Evolutionary conservation across 2,888 invertebrate genomes (phyloP), one percentile per base, ranked within the genome.

Genomic region (Napeogenes sylphis): DNA sequence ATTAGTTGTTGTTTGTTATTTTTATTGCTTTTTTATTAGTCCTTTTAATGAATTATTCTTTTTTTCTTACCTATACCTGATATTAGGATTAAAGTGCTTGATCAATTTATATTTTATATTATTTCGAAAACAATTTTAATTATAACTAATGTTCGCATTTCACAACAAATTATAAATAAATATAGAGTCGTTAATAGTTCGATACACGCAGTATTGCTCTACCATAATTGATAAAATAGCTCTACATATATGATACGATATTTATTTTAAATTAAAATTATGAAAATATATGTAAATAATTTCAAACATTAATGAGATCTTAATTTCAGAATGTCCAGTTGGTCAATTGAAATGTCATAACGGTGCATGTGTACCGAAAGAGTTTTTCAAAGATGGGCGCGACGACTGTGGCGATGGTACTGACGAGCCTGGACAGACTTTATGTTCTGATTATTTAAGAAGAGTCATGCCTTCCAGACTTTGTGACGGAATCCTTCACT

Each of bases 401-500:
- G 80, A 92, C 45, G 94, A 96, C 73, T 96, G 96, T 75, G 92
- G 90, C 0, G 96, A 96, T 75, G 88, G 90, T 14, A 93, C 93
- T 4, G 96, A 96, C 75, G 96, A 96, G 75, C 90, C 90, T 0
- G 80, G 80, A 0, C 82, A 84, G 13, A 93, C 94, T 61, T 92
- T 90, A 13, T 95, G 95, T 71, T 92, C 92, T 10, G 91, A 92
- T 38, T 95, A 94, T 75, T 83, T 96, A 61, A 90, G 92, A 69
- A 85, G 94, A n/a, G 93, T 94, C 0, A 91, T 92, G 74, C 94
- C 95, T 0, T 86, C 91, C 0, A 92, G 93, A 70, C 85, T 96
- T 4, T 97, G 97, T 76, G 95, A 97, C 75, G 95, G 95, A 0
- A 85, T 93, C 5, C 85, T 95, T 6, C 94, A 97, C 76, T 97